Conservation (phyloP, 2,797 vertebrate species). For the Chromis chromis region DNA sequence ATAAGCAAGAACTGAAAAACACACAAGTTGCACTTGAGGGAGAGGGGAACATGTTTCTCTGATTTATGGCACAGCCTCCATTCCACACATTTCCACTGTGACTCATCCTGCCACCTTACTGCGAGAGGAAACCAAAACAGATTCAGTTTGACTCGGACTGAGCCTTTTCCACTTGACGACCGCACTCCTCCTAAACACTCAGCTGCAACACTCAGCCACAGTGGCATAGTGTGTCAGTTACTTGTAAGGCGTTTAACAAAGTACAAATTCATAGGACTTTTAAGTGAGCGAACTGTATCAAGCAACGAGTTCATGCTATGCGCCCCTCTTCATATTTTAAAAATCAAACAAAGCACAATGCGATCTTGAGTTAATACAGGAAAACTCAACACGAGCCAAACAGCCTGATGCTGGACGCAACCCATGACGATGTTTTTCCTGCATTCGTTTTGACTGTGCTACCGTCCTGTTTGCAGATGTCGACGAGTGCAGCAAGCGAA, state of each 20-base stretch:
- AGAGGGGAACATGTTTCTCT: conserved; percentile 46
- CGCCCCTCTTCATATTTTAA: neutral
- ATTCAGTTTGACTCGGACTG: conserved; percentile 60
- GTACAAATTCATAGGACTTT: conserved; percentile 23
- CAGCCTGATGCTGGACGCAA: conserved; percentile 5
- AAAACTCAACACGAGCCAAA: conserved; percentile 17
- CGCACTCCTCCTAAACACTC: conserved; percentile 55
- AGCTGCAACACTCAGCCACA: conserved; percentile 39
- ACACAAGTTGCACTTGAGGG: conserved; percentile 8
- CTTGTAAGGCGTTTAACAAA: conserved; percentile 34
- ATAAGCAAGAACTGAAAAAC: conserved; percentile 33
- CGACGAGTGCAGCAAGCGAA: conserved; percentile 88
- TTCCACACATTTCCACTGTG: conserved; percentile 80
- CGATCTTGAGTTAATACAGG: neutral
- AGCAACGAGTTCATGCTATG: neutral
- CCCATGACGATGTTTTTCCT: conserved; percentile 55
- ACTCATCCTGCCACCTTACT: conserved; percentile 81
- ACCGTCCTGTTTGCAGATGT: conserved; percentile 86
- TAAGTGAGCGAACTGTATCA: conserved; percentile 4
- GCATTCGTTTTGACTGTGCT: conserved; percentile 21
- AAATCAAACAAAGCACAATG: neutral
- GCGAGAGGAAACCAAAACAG: conserved; percentile 70
- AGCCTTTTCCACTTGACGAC: conserved; percentile 77
- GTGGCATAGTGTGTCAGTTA: conserved; percentile 45
- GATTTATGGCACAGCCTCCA: conserved; percentile 49